Evolutionary conservation across 2,888 invertebrate genomes (phyloP).

Genomic region (Serrognathus titanus): DNA sequence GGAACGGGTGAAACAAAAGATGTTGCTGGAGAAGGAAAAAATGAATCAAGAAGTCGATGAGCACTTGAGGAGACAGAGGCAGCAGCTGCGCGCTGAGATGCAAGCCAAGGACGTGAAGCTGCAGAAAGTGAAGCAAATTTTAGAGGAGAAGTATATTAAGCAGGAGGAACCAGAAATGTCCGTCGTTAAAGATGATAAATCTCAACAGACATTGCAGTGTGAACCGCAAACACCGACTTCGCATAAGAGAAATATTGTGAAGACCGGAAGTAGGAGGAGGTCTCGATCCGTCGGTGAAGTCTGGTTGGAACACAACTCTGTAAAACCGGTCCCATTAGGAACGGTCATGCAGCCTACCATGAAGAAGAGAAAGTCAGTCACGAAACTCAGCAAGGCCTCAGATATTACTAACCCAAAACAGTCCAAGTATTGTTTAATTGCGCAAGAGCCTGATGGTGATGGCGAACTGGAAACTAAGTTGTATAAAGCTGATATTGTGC

Average conservation of each 20-base stretch:
- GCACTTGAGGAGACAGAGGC: conserved; percentile 58
- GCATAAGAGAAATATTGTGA: conserved; percentile 2
- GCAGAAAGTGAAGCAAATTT: conserved; percentile 58
- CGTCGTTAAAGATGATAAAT: conserved; percentile 13
- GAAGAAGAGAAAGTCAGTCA: conserved; percentile 77
- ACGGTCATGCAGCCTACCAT: conserved; percentile 87
- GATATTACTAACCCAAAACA: conserved; percentile 66
- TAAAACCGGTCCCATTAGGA: conserved; percentile 75
- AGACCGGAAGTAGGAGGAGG: conserved; percentile 62
- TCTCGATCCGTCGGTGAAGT: conserved; percentile 74
- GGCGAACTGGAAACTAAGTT: conserved; percentile 92
- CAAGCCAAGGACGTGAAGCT: conserved; percentile 61
- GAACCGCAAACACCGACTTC: conserved; percentile 9
- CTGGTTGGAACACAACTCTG: conserved; percentile 89
- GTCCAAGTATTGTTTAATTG: conserved; percentile 84
- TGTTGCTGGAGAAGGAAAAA: conserved; percentile 71
- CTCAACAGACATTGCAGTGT: background rate
- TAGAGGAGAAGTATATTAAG: conserved; percentile 45
- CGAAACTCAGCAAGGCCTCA: conserved; percentile 76
- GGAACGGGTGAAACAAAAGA: conserved; percentile 64
- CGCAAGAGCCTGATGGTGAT: conserved; percentile 87
- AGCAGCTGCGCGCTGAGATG: conserved; percentile 54
- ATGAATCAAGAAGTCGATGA: conserved; percentile 66
- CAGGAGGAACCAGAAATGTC: conserved; percentile 30
- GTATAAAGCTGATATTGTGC: conserved; percentile 90